Percentiles rank a stretch among this genome's conserved stretches.
Conservation (phyloP, 2,113 vertebrate species). For the Salvelinus namaycush region DNA sequence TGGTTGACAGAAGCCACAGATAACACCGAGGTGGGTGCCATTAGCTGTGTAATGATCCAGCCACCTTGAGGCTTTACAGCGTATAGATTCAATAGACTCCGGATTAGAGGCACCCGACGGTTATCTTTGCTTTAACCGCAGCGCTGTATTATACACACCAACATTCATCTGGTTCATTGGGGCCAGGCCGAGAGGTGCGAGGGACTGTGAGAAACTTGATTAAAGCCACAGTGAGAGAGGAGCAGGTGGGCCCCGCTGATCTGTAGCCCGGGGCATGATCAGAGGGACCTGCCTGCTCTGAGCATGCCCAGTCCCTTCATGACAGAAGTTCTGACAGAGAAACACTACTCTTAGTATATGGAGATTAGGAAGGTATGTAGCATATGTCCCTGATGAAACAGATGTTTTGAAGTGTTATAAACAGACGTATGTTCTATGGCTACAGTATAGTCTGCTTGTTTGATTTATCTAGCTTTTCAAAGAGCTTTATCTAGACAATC, state of each 20-base stretch:
- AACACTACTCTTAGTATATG: background rate
- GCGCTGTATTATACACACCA: constrained; percentile 8
- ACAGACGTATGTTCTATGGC: constrained; percentile 20
- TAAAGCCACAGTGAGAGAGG: constrained; percentile 2
- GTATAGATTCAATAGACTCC: background rate
- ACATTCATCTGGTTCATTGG: constrained; percentile 31
- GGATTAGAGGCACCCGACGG: constrained; percentile 11
- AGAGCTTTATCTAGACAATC: constrained; percentile 6
- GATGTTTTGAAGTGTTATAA: constrained; percentile 26
- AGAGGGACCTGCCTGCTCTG: background rate
- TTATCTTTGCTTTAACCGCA: constrained; percentile 20
- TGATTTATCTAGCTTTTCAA: constrained; percentile 17
- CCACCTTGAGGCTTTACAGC: background rate
- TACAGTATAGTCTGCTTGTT: background rate
- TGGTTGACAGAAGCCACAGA: background rate
- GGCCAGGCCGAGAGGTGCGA: background rate
- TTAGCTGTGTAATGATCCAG: background rate
- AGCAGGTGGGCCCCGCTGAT: background rate
- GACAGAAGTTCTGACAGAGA: background rate
- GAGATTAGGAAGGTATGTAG: constrained; percentile 20
- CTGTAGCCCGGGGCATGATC: background rate
- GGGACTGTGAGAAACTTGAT: constrained; percentile 2
- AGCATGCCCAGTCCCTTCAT: background rate
- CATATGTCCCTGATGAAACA: constrained; percentile 14
- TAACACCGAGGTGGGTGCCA: background rate